Conservation (phyloP, 2,113 vertebrate species). For the Orycteropus afer region DNA sequence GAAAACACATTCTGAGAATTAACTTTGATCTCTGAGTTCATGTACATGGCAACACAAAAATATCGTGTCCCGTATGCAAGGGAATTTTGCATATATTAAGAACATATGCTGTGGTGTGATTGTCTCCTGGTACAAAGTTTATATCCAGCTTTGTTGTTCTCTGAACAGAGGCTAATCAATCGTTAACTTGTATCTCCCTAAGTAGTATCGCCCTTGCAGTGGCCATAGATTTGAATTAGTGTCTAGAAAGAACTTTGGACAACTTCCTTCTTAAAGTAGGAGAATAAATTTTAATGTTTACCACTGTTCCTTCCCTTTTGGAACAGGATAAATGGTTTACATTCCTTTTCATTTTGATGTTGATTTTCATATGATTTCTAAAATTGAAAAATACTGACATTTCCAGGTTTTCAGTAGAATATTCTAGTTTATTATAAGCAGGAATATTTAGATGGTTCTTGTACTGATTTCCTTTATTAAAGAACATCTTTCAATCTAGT, state of each 20-base stretch:
- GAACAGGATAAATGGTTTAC: not conserved
- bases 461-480: not conserved
- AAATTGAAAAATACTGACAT: constrained; percentile 32
- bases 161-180: not conserved
- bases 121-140: not conserved
- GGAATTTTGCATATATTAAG: not conserved
- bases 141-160: not conserved
- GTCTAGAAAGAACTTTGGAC: constrained; percentile 40
- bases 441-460: not conserved
- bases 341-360: not conserved
- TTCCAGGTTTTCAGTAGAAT: constrained; percentile 20
- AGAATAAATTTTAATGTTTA: constrained; percentile 19
- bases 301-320: not conserved
- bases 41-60: not conserved
- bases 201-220: not conserved
- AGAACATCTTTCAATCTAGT: not conserved
- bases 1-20: not conserved
- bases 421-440: not conserved
- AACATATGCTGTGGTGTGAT: not conserved
- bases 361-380: not conserved
- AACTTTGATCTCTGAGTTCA: not conserved
- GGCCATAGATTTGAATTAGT: not conserved
- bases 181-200: not conserved
- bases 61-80: not conserved
- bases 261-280: not conserved